Conservation (phyloP, 2,797 vertebrate genomes). For the Scarus forsteni region DNA sequence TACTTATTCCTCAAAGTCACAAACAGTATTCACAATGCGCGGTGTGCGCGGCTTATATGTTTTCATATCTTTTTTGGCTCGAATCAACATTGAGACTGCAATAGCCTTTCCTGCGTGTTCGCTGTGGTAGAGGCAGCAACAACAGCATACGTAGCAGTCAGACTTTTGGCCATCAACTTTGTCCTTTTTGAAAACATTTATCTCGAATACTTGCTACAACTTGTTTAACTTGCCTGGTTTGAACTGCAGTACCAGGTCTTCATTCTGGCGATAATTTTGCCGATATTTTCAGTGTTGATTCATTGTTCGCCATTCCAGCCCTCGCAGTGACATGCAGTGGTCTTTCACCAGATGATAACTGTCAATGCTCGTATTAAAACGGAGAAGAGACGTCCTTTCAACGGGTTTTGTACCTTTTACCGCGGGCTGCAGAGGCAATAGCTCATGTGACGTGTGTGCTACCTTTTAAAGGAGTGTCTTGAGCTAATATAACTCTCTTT, state of each 20-base stretch:
- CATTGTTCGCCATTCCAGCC: slow-evolving; percentile 22
- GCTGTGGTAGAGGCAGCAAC: slow-evolving; percentile 9
- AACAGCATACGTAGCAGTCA: slow-evolving; percentile 28
- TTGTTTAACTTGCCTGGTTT: slow-evolving; percentile 8
- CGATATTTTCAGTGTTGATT: slow-evolving; percentile 4
- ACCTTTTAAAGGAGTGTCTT: not conserved
- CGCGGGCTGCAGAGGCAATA: not conserved
- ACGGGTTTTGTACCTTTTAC: not conserved
- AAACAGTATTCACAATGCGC: not conserved
- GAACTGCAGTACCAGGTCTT: not conserved
- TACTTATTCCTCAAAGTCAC: not conserved
- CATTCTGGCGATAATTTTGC: not conserved
- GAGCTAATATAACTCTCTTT: not conserved
- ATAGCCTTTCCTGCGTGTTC: slow-evolving; percentile 4
- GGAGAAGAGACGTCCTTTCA: not conserved
- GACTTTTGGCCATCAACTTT: slow-evolving; percentile 34
- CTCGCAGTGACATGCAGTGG: slow-evolving; percentile 9
- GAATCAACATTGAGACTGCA: slow-evolving; percentile 27
- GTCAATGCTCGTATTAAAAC: not conserved
- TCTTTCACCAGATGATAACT: not conserved
- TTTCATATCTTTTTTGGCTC: not conserved
- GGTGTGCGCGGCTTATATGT: not conserved
- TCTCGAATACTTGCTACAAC: slow-evolving; percentile 15
- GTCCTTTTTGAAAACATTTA: not conserved
- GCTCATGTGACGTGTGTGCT: not conserved